Base-by-base conservation (phyloP, 30 jellyfish, hydroid and myxozoan genomes). In the Aurelia aurita complex sp. Pacific region DNA sequence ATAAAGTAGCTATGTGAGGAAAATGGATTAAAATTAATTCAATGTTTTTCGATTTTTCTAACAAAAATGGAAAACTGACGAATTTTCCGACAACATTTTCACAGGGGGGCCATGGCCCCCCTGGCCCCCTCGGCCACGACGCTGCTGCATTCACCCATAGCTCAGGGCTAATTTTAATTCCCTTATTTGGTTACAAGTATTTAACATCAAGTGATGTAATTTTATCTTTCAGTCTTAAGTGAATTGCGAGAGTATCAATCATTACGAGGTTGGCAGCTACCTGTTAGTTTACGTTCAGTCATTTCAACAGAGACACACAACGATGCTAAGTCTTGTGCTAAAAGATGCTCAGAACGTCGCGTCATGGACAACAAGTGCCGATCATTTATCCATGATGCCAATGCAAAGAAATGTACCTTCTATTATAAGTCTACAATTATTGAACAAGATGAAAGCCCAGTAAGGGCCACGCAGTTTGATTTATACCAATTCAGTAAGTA, bases 401-500 rank as follows among this genome's bases (percentile, higher is more conserved):
- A 71, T n/a, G 53, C 74, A 12, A 79, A 57, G 62, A 60, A 59
- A 18, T 94, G 99, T 61, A 64, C 67, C 17, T 60, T 89, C 65
- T 94, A 73, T 67, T 14, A 74, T 2, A 77, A 87, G 50, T 86
- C 97, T 17, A 15, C 84, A 53, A 74, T 89, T 32, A 89, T 86
- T 57, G 88, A 67, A 15, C 57, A 5, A 46, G 85, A 76, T 17
- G 92, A 81, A 35, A 86, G 77, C 3, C 85, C 94, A 1, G 87
- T 68, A 5, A 66, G 15, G 23, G 89, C 90, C 8, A 59, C 63
- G 11, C 89, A 74, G 35, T 53, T 53, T 55, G 97, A 94, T 76
- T 82, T 89, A 10, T 94, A 94, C 78, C 90, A 79, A 32, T 62
- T 66, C 71, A 85, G 99, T 94, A 89, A 80, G 97, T 36, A 36